Evolutionary conservation across 2,113 vertebrate genomes (phyloP).

Genomic region (Synchiropus splendidus): DNA sequence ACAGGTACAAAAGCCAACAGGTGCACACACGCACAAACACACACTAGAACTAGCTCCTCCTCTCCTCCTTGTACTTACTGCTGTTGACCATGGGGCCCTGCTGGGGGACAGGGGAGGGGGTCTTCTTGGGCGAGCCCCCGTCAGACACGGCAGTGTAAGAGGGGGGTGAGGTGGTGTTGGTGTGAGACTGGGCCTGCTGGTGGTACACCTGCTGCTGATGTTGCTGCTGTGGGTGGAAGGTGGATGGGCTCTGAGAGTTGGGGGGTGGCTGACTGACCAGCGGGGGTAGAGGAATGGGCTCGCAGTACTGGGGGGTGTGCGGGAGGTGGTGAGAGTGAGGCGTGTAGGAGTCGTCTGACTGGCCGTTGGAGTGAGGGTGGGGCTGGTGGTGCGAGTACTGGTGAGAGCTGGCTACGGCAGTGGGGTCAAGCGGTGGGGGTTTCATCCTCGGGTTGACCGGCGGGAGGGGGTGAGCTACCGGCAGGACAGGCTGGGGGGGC

Average conservation of each 20-base stretch:
- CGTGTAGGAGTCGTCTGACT: conserved; percentile 56
- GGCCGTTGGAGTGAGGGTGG: conserved; percentile 58
- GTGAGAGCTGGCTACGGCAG: conserved; percentile 32
- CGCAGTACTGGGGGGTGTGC: conserved; percentile 57
- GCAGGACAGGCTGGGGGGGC: conserved; percentile 56
- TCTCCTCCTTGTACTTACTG: conserved; percentile 80
- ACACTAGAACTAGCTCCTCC: conserved; percentile 39
- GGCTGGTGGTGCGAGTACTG: conserved; percentile 53
- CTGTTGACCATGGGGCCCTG: conserved; percentile 68
- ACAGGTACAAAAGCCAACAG: too few species aligned
- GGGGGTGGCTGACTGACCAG: conserved; percentile 43
- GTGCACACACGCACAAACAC: conserved; percentile 1
- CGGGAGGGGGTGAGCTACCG: conserved; percentile 66
- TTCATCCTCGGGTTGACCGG: conserved; percentile 61
- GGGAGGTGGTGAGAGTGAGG: conserved; percentile 50
- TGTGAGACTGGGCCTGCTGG: conserved; percentile 70
- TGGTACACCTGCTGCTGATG: conserved; percentile 57
- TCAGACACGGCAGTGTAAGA: conserved; percentile 78
- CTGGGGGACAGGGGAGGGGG: conserved; percentile 76
- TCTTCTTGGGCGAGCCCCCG: conserved; percentile 76
- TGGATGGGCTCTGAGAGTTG: conserved; percentile 52
- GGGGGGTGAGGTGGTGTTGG: conserved; percentile 71
- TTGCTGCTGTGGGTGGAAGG: conserved; percentile 65
- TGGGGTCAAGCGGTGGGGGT: conserved; percentile 58
- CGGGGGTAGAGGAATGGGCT: conserved; percentile 59